Conservation (phyloP, 2,797 vertebrate genomes). For the Platalea minor region DNA sequence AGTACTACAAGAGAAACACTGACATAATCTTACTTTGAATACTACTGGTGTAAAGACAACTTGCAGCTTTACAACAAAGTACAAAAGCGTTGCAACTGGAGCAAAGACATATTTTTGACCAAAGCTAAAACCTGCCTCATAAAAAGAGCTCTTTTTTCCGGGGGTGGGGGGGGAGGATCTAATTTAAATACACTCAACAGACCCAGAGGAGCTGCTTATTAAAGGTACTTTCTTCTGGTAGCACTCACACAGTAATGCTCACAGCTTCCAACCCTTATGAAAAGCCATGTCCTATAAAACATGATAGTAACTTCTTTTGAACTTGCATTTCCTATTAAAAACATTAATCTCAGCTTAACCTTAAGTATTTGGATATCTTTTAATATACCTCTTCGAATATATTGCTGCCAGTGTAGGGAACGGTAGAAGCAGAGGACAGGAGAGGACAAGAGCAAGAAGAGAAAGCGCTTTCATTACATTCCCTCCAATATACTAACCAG, state of each 20-base stretch:
- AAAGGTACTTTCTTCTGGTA: background rate
- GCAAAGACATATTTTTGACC: background rate
- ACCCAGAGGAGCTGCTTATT: background rate
- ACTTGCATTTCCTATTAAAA: background rate
- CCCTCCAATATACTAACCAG: background rate
- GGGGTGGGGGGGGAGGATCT: rapidly evolving
- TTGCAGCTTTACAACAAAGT: background rate
- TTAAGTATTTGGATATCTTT: background rate
- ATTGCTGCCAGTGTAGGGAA: background rate
- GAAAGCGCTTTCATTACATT: background rate
- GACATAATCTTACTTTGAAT: background rate
- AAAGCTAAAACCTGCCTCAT: background rate
- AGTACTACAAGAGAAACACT: background rate
- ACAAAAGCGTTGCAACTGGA: background rate
- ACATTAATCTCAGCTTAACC: background rate
- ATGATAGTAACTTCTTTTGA: background rate
- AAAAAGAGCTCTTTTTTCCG: background rate
- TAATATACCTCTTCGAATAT: background rate
- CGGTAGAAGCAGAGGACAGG: background rate
- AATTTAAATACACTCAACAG: background rate
- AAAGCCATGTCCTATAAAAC: background rate
- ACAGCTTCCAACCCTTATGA: background rate
- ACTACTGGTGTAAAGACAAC: background rate
- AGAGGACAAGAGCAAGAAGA: background rate
- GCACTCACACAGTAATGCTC: background rate